Evolutionary conservation across 2,888 invertebrate genomes (phyloP).

Genomic region (Stramonita haemastoma): DNA sequence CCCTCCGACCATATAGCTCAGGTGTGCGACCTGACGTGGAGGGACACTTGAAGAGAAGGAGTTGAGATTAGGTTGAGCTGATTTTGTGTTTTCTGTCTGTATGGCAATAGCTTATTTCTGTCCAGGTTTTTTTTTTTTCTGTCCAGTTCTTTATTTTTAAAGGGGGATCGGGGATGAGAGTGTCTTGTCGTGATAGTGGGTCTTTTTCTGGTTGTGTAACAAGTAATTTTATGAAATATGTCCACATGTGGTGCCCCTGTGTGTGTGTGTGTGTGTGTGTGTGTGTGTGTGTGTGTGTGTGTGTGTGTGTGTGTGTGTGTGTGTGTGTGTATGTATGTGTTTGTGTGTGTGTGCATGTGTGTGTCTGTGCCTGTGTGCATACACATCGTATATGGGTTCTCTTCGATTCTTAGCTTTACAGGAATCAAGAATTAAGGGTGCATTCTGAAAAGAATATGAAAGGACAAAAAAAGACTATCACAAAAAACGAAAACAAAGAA

Average conservation of each 20-base stretch:
- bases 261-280: too few relatives aligned
- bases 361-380: too few relatives aligned
- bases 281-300: too few relatives aligned
- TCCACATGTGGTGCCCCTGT: too few relatives aligned
- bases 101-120: not conserved
- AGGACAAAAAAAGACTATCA: not conserved
- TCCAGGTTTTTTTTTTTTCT: too few relatives aligned
- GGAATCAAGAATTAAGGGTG: not conserved
- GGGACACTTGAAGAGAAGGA: not conserved
- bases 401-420: not conserved
- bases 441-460: not conserved
- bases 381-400: too few relatives aligned
- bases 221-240: not conserved
- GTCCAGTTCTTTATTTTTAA: too few relatives aligned
- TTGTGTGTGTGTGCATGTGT: too few relatives aligned
- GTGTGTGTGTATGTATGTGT: too few relatives aligned
- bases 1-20: constrained; percentile 96
- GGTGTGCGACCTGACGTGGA: constrained; percentile 78
- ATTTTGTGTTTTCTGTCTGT: not conserved
- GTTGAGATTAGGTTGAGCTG: not conserved
- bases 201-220: too few relatives aligned
- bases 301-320: too few relatives aligned
- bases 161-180: not conserved
- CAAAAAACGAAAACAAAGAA: not conserved
- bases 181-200: not conserved